Evolutionary conservation across 2,888 invertebrate species (phyloP), one percentile per base, ranked within the genome.

Genomic region (Lochmaea crataegi): DNA sequence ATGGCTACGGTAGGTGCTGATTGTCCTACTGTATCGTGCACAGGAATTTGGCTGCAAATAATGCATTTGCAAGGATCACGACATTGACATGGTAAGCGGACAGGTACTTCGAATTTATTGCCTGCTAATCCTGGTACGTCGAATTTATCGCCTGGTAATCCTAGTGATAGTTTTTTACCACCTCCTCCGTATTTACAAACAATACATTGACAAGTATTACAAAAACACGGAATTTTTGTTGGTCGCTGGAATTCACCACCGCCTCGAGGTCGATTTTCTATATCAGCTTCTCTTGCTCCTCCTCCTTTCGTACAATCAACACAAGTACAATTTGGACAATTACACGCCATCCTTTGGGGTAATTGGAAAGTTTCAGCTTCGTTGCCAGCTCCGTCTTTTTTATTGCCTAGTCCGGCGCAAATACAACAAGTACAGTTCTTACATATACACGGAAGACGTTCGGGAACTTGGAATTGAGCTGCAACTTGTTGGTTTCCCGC

Each of bases 181-280:
- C 71, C 75, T 64, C 68, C 69, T 64, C 68, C 69, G 45, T 76
- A 77, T 53, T 74, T 76, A 69, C 80, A 81, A 57, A 71, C 68
- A 1, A 56, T n/a, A 53, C 79, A 80, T 38, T 68, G 71, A 65
- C 81, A 80, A 22, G 45, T 69, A 1, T 22, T 22, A 26, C 80
- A 80, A 14, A 32, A 51, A 32, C 79, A 80, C 1, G 73, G 71
- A 1, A 69, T 66, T 26, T 76, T 69, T 0, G 67, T 32, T 1
- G 77, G 76, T 7, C 65, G 41, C 48, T 79, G 76, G 61, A 79
- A 77, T 9, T 6, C 64, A 16, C 48, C 48, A 48, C 26, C 71
- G 11, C 45, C 56, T 22, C 32, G 18, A 12, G 53, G 26, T 12
- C 14, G 63, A 41, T 53, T n/a, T 51, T 60, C 42, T 26, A 32